Conservation (phyloP, 2,797 vertebrate species). For the Onychomys leucogaster region DNA sequence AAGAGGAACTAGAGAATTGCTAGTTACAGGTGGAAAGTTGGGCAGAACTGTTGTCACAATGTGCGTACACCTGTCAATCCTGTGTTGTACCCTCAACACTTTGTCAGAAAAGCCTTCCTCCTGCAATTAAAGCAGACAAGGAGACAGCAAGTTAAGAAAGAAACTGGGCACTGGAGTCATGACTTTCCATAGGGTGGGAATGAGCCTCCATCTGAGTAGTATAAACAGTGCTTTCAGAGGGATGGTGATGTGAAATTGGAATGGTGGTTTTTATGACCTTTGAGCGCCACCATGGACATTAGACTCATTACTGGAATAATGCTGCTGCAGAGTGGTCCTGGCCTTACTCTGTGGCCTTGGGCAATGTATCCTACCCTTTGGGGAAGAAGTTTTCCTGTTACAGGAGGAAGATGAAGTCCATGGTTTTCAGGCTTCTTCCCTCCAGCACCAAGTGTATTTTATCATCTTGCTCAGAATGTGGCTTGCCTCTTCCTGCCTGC, state of each 20-base stretch:
- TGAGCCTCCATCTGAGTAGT: neutral
- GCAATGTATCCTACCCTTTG: neutral
- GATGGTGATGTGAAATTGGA: neutral
- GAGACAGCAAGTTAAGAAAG: neutral
- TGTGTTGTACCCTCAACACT: neutral
- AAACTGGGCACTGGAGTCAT: neutral
- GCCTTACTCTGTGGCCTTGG: neutral
- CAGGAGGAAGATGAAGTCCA: neutral
- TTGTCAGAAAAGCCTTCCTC: neutral
- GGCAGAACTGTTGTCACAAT: neutral
- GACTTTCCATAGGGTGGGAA: neutral
- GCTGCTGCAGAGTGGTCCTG: neutral
- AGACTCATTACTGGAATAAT: neutral
- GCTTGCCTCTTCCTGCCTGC: constrained; percentile 2
- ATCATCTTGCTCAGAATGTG: constrained; percentile 47
- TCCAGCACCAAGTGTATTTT: neutral
- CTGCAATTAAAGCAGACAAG: neutral
- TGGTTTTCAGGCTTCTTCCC: neutral
- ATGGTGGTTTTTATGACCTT: neutral
- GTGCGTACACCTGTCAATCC: no score
- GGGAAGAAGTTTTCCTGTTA: neutral
- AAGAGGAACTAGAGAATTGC: neutral
- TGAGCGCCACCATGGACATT: neutral
- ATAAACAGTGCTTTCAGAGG: neutral
- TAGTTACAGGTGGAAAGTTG: neutral